Conservation (phyloP, 2,113 vertebrate species). For the Cinclus mexicanus region DNA sequence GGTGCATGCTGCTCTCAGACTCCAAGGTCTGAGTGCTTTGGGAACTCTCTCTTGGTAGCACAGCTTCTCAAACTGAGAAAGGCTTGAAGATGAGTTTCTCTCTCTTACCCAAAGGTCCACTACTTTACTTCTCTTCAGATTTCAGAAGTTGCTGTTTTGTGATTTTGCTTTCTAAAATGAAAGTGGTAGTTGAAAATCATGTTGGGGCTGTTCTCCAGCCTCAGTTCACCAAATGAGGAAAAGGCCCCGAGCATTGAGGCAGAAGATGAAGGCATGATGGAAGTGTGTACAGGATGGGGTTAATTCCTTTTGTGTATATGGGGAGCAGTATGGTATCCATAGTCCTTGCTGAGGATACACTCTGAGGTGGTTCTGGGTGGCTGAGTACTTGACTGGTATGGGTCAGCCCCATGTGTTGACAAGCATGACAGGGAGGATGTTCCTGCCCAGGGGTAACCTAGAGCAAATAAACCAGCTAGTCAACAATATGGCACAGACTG, state of each 20-base stretch:
- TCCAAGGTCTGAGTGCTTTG: neutral
- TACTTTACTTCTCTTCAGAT: neutral
- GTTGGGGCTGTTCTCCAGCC: neutral
- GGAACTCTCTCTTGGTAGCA: neutral
- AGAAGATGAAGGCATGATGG: neutral
- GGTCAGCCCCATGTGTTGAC: neutral
- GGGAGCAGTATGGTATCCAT: neutral
- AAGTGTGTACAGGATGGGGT: fast-evolving
- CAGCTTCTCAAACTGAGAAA: neutral
- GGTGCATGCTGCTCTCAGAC: fast-evolving
- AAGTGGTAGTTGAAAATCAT: neutral
- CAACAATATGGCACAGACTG: neutral
- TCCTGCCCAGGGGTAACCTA: neutral
- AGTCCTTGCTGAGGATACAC: neutral
- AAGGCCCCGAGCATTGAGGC: neutral
- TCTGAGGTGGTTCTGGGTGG: neutral
- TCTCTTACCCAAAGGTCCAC: neutral
- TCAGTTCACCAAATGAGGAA: neutral
- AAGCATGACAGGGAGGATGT: neutral
- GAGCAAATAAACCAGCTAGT: neutral
- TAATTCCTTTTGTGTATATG: neutral
- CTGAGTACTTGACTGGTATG: neutral
- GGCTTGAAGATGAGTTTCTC: neutral
- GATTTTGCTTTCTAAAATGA: neutral
- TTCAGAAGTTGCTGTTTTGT: neutral